Base-by-base conservation (phyloP, 2,113 vertebrate species). In the Xiphophorus couchianus region DNA sequence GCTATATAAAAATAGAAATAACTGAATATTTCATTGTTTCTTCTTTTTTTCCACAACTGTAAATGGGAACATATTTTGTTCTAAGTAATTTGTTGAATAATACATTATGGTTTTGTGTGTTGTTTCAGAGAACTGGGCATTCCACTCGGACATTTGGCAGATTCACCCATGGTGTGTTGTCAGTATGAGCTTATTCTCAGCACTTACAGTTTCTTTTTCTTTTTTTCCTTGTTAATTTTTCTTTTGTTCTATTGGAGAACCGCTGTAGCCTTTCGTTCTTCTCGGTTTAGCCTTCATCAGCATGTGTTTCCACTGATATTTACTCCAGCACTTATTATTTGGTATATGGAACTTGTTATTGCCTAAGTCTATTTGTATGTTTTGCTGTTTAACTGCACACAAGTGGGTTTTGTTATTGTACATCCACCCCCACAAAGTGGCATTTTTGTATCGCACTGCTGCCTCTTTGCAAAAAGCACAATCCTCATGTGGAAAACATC, bases 151-250 rank as follows among this genome's bases (percentile, higher is more conserved):
- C 91, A 82, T 93, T 93, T 93, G 93, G 91, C 88, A 85, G 93
- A 88, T 88, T 93, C 37, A 93, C 93, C 82, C 93, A 93, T 93
- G 93, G 93, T 93, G 93, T 93, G 93, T 93, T 93, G 89, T 91
- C 93, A 89, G 90, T 90, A 89, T 87, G 85, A 86, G 83, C 89
- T 88, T 39, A 31, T 63, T 31, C 64, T 82, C 71, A 29, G 9
- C 51, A 17, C 28, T 7, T 15, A 9, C 4, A 39, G 17, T 27
- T 29, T 19, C 48, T 71, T 3, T 28, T 17, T 17, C 70, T 64
- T 72, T 35, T 61, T 3, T 37, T 62, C 7, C 51, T 54, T 25
- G 7, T 44, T 25, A 15, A 37, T 62, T 33, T 60, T 27, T 39
- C 71, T 69, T 67, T 51, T 35, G 15, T 22, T 69, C 35, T 37